Evolutionary conservation across 2,888 invertebrate genomes (phyloP), one percentile per base, ranked within the genome.

Genomic region (Leptopilina syphax): DNA sequence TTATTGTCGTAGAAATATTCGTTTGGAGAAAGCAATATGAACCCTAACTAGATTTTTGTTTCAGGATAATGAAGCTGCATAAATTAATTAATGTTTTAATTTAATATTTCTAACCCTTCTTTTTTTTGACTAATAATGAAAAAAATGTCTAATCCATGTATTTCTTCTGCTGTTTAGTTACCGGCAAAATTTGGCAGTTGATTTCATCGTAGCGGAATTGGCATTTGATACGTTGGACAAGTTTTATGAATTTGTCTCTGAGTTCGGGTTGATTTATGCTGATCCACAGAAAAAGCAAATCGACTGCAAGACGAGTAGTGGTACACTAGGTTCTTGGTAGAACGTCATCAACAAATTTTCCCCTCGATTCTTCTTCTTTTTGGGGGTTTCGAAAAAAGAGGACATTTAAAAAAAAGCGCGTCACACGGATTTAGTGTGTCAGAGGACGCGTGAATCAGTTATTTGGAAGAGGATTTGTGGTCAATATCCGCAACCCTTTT

Each of bases 161-260:
- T 91, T 91, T 92, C 89, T 92, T 92, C 89, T 91, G 83, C 88
- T 92, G 94, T 95, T 92, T 96, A 98, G 98, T 95, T 98, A 97
- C 95, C 98, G 98, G 91, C 98, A 97, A 93, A 95, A 94, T 93
- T 95, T 99, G 94, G 95, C 96, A 89, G 95, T 98, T 93, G 95
- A 95, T 92, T 96, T 96, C 95, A 94, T 99, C 93, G 93, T 95
- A 92, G 95, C 95, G 93, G 96, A 97, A 94, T 94, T 99, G 95
- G 97, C 96, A 91, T 98, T 98, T 94, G 95, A 95, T 90, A 95
- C 96, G 88, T 93, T 93, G 92, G 95, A 96, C 92, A 96, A 97
- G 93, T 97, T 97, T 93, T 93, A 95, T 93, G 96, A 97, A 92
- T 98, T 98, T 95, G 94, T 98, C 92, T 94, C 94, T 92, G 95